Evolutionary conservation across 2,888 invertebrate genomes (phyloP).

Genomic region (Arge pagana): DNA sequence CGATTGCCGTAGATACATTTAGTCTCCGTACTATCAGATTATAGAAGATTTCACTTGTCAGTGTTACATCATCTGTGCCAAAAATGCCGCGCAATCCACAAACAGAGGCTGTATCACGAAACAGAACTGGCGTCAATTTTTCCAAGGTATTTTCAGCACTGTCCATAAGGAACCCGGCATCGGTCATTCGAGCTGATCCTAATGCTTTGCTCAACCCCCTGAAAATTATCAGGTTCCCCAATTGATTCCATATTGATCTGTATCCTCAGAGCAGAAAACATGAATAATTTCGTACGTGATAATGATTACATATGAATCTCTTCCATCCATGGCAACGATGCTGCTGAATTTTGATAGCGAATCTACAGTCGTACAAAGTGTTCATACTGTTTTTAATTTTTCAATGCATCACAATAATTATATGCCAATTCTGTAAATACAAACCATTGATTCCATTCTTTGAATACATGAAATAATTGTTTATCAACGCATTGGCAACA

Average conservation of each 20-base stretch:
- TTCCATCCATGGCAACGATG: constrained; percentile 68
- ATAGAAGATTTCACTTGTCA: constrained; percentile 60
- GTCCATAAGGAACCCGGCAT: constrained; percentile 63
- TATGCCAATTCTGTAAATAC: constrained; percentile 24
- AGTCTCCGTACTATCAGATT: constrained; percentile 57
- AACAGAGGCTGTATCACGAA: constrained; percentile 45
- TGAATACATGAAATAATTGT: constrained; percentile 24
- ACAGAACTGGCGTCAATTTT: constrained; percentile 44
- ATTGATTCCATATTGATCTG: neutral
- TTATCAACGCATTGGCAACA: constrained; percentile 40
- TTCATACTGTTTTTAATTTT: neutral
- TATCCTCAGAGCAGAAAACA: neutral
- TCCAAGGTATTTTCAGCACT: constrained; percentile 40
- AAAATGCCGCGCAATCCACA: constrained; percentile 63
- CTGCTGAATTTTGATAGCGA: constrained; percentile 62
- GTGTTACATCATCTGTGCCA: constrained; percentile 61
- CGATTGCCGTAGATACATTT: constrained; percentile 59
- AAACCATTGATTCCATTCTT: constrained; percentile 33
- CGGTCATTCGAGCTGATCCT: constrained; percentile 60
- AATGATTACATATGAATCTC: constrained; percentile 70
- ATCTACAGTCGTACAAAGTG: constrained; percentile 43
- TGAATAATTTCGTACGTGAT: constrained; percentile 64
- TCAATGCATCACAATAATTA: constrained; percentile 32
- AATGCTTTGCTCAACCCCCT: constrained; percentile 64
- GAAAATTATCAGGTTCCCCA: constrained; percentile 22